Conservation (phyloP, 1,140 invertebrate genomes). For the Helicorthomorpha holstii region DNA sequence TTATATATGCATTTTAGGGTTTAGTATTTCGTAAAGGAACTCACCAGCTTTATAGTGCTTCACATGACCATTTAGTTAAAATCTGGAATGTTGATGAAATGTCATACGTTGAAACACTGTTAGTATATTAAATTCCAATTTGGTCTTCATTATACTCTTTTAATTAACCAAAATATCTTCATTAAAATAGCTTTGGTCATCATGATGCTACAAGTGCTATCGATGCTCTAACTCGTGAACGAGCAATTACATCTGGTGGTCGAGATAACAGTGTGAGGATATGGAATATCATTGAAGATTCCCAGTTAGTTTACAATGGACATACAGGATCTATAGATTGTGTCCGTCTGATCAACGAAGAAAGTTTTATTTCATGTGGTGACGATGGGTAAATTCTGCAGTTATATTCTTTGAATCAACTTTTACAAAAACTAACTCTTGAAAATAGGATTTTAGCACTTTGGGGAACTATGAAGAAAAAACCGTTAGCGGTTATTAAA, state of each 20-base stretch:
- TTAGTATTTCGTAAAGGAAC: slow-evolving; percentile 68
- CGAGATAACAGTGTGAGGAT: slow-evolving; percentile 66
- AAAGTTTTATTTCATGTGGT: slow-evolving; percentile 74
- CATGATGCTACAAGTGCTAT: slow-evolving; percentile 69
- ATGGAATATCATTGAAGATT: slow-evolving; percentile 94
- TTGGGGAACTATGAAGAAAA: slow-evolving; percentile 82
- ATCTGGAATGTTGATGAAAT: slow-evolving; percentile 91
- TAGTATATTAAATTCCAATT: slow-evolving; percentile 21
- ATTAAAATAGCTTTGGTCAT: slow-evolving; percentile 58
- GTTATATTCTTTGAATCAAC: neutral
- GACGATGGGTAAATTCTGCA: slow-evolving; percentile 52
- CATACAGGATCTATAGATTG: slow-evolving; percentile 62
- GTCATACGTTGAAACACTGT: slow-evolving; percentile 86
- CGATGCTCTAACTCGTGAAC: slow-evolving; percentile 63
- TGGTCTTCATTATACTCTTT: neutral
- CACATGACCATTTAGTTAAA: slow-evolving; percentile 62
- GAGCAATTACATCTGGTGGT: slow-evolving; percentile 75
- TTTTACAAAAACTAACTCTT: neutral
- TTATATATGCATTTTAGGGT: slow-evolving; percentile 39
- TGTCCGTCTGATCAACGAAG: slow-evolving; percentile 77
- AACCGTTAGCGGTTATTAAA: slow-evolving; percentile 50
- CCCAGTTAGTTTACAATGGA: slow-evolving; percentile 82
- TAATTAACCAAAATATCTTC: neutral
- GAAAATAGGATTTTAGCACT: slow-evolving; percentile 44
- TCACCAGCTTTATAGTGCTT: slow-evolving; percentile 71